Base-by-base conservation (phyloP, 37 sponge, comb jelly and placozoan genomes). In the Theonella swinhoei region DNA sequence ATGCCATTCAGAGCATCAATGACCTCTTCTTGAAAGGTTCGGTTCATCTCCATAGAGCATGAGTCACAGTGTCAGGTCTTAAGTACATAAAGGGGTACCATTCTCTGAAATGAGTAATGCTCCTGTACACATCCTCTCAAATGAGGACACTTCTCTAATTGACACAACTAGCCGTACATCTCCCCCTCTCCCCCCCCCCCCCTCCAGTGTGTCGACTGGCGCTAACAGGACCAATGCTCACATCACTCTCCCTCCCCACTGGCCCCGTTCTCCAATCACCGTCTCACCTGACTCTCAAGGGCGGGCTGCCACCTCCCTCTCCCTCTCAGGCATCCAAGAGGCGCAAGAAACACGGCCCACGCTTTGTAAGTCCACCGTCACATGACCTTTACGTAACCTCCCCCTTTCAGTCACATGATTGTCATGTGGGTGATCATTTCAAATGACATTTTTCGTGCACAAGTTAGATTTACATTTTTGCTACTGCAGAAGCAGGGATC, bases 21-120 rank as follows among this genome's bases (percentile, higher is more conserved):
- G 38, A 28, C 11, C 70, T 88, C n/a, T 88, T 88, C 66, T 8
- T 70, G 24, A 74, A 88, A 69, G 87, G 87, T 80, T n/a, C n/a
- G n/a, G 3, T 58, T 40, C 54, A 29, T 58, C 42, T 26, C 5
- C 76, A n/a, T 58, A 9, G 8, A 29, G 11, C 42, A 42, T n/a
- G n/a, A n/a, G n/a, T n/a, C n/a, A n/a, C n/a, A n/a, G n/a, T n/a
- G n/a, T n/a, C n/a, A n/a, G n/a, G n/a, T n/a, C n/a, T n/a, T n/a
- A n/a, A n/a, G n/a, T n/a, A n/a, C n/a, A n/a, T n/a, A n/a, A n/a
- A n/a, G n/a, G n/a, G n/a, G n/a, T n/a, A n/a, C n/a, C n/a, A n/a
- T n/a, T n/a, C n/a, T n/a, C n/a, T n/a, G n/a, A n/a, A n/a, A n/a
- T n/a, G n/a, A n/a, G n/a, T n/a, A n/a, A n/a, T n/a, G n/a, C n/a